Evolutionary conservation across 2,113 vertebrate species (phyloP), one percentile per base, ranked within the genome.

Genomic region (Aspiorhynchus laticeps): DNA sequence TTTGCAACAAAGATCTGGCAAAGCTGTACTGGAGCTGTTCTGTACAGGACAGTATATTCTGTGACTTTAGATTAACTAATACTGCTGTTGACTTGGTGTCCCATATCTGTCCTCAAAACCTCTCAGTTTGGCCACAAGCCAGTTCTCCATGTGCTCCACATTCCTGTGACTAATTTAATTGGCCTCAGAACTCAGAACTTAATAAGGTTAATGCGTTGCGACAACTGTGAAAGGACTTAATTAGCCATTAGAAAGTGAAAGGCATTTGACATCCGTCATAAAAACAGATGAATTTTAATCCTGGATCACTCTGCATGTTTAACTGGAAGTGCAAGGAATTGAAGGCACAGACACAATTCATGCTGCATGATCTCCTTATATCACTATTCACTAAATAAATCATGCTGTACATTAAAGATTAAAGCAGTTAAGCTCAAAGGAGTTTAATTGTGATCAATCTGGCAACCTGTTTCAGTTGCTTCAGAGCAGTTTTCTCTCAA

Each of bases 211-310:
- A 84, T 84, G 69, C 33, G 17, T 74, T 59, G 46, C 38, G 82
- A 74, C 82, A 74, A 84, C 82, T 59, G 69, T 84, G 80, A 83
- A 83, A 51, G 46, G 26, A 71, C 69, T 84, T 84, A 74, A 84
- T 84, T 74, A 59, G 48, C 69, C 48, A 84, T 84, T 84, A 74
- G 82, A 28, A 74, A 59, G 51, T 71, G 31, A 84, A 74, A 73
- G 69, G 69, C 48, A 15, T 74, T 84, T 84, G 67, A 84, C 69
- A 84, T 71, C 48, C 6, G 14, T 74, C 82, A 74, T 74, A 56
- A 84, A 73, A n/a, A 56, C 12, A 28, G 82, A 74, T 74, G 69
- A 26, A 59, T 84, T 63, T 67, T 24, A 63, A 83, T 83, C 41
- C 17, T 28, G 79, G 38, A 46, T 73, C 67, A 84, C 8, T 36